Base-by-base conservation (phyloP, 2,888 invertebrate genomes). In the Amphipoea lucens region DNA sequence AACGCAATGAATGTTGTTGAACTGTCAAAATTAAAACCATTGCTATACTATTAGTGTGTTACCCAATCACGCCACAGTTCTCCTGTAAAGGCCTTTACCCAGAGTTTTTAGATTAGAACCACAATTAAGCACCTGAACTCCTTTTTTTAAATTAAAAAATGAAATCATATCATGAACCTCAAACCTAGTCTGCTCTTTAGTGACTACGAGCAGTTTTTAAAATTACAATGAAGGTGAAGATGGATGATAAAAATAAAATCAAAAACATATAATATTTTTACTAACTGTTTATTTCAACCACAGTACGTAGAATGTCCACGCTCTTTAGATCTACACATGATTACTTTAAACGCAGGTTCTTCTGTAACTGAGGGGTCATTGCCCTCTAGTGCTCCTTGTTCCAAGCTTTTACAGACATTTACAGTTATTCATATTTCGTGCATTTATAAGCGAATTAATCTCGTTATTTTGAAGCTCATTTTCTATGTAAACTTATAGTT, bases 251-350 rank as follows among this genome's bases (percentile, higher is more conserved):
- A 69, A 73, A 82, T 62, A 71, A 88, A 92, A 89, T 89, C 83
- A 92, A 94, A 92, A 93, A 90, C 90, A 84, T 73, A 81, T 60
- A 79, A 81, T 86, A 90, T 90, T 92, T 95, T 96, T 94, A 93
- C 96, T 96, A 96, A 96, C 95, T 92, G 94, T 96, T 96, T 96
- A 96, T 96, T 96, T 94, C 91, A 96, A 96, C 96, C 96, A 95
- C 94, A 94, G 93, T 82, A 91, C 90, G 92, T 91, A 93, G 93
- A 94, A 86, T 85, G 82, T 90, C 91, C 93, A 92, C 94, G 92
- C 91, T 92, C 85, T 84, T 85, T 90, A 87, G 82, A 87, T 85
- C 80, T 88, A 84, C 81, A 88, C 87, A 88, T 83, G 85, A 81
- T 88, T 88, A 86, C 79, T 89, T 87, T 84, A 75, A 86, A 83